phyloP scores from a whole-genome alignment of 2,113 vertebrate species.

The Damaliscus lunatus region DNA sequence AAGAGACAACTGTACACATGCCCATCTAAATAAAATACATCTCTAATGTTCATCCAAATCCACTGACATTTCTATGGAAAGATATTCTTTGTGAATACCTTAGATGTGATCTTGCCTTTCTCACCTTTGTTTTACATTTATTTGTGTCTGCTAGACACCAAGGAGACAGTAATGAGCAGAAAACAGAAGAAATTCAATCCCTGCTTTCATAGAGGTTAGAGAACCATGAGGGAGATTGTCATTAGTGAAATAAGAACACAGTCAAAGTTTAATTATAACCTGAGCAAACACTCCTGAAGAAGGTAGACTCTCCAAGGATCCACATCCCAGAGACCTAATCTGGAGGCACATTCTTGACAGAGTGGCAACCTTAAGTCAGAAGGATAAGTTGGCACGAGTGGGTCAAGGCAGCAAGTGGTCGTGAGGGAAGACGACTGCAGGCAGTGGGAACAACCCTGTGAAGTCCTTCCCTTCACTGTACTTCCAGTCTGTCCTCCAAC shows the following conservation, averaged over 20 bases:
- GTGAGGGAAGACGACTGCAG: no score
- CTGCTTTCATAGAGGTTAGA: neutral
- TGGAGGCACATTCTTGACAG: neutral
- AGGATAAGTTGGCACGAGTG: no score
- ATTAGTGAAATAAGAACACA: neutral
- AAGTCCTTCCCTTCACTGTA: neutral
- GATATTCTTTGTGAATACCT: neutral
- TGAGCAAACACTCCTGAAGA: neutral
- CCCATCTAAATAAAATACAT: neutral
- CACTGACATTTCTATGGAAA: neutral
- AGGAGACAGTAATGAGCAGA: neutral
- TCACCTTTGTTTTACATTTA: neutral
- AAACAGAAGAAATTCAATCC: neutral
- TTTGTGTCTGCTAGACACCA: neutral
- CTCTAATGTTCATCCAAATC: neutral
- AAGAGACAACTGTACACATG: neutral
- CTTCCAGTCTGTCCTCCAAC: neutral
- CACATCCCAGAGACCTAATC: neutral
- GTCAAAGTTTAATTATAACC: neutral
- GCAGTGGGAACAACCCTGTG: neutral
- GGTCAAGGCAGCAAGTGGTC: neutral
- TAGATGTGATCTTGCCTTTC: neutral
- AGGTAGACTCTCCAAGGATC: neutral
- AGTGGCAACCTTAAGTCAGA: neutral
- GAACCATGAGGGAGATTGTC: neutral